These are phyloP conservation scores for Pan paniscus DNA, from an alignment of 2,113 vertebrate genomes.

Conservation along the genomic window DNA sequence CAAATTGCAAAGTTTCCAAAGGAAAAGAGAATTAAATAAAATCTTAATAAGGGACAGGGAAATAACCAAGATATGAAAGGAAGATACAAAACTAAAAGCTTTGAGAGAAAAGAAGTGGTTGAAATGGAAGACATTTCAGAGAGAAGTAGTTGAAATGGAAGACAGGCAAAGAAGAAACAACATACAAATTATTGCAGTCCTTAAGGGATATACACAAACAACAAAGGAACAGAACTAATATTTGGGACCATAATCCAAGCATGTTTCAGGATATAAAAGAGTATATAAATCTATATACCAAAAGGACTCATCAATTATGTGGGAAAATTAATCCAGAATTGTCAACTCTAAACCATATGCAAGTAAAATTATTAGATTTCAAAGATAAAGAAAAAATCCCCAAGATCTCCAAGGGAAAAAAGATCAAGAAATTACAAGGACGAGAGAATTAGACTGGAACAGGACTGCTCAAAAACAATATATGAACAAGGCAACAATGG, in stretches of 20 bases:
- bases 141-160: not conserved
- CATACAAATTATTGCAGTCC: not conserved
- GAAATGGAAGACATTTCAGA: not conserved
- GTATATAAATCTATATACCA: not conserved
- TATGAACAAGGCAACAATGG: not conserved
- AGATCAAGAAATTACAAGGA: not conserved
- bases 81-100: not conserved
- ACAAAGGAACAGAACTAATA: not conserved
- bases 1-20: not conserved
- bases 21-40: not conserved
- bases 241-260: not conserved
- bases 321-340: not conserved
- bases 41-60: not conserved
- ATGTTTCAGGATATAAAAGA: not conserved
- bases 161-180: not conserved
- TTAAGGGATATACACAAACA: not conserved
- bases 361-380: not conserved
- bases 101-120: too few relatives aligned
- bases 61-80: not conserved
- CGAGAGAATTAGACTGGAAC: not conserved
- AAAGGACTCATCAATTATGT: not conserved
- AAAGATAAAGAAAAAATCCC: not conserved
- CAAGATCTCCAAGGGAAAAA: not conserved
- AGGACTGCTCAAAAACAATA: not conserved
- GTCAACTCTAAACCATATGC: not conserved